Percentiles rank a stretch among this genome's conserved stretches.
phyloP scores from a whole-genome alignment of 1,140 invertebrate species.

The Formica exsecta region DNA sequence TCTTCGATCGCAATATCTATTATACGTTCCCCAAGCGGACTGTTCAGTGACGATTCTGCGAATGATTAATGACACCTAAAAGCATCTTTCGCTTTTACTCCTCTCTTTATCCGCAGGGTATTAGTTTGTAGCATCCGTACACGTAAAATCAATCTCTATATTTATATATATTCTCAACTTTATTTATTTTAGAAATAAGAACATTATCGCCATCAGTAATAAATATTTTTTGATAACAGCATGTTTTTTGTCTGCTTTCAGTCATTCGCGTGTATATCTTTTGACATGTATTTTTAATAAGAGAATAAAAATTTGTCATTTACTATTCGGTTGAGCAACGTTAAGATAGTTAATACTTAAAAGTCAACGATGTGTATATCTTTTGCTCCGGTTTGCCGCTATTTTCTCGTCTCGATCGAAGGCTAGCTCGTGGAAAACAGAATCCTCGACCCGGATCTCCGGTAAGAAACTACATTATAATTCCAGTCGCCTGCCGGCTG shows the following conservation, averaged over 20 bases:
- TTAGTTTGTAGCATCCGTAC: not conserved
- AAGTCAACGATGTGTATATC: not conserved
- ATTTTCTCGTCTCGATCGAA: slow-evolving; percentile 58
- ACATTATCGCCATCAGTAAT: not conserved
- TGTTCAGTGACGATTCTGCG: slow-evolving; percentile 71
- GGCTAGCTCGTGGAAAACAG: slow-evolving; percentile 58
- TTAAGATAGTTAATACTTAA: not conserved
- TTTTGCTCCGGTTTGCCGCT: slow-evolving; percentile 10
- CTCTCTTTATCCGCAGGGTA: slow-evolving; percentile 38
- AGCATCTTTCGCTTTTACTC: slow-evolving; percentile 35
- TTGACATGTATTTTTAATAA: not conserved
- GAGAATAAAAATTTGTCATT: not conserved
- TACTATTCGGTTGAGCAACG: not conserved
- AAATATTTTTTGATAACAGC: not conserved
- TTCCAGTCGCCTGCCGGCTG: slow-evolving; percentile 84
- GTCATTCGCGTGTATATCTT: no score
- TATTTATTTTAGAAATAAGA: slow-evolving; percentile 24
- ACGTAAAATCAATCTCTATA: slow-evolving; percentile 44
- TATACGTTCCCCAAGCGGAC: slow-evolving; percentile 71
- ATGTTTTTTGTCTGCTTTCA: not conserved
- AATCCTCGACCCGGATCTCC: slow-evolving; percentile 63
- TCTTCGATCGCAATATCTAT: slow-evolving; percentile 75
- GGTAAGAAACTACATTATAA: slow-evolving; percentile 86
- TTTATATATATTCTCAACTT: not conserved
- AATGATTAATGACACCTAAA: slow-evolving; percentile 79